Percentiles rank a stretch among this genome's conserved stretches.
Evolutionary conservation across 2,888 invertebrate genomes (phyloP).

Genomic region (Ormyrus pomaceus): DNA sequence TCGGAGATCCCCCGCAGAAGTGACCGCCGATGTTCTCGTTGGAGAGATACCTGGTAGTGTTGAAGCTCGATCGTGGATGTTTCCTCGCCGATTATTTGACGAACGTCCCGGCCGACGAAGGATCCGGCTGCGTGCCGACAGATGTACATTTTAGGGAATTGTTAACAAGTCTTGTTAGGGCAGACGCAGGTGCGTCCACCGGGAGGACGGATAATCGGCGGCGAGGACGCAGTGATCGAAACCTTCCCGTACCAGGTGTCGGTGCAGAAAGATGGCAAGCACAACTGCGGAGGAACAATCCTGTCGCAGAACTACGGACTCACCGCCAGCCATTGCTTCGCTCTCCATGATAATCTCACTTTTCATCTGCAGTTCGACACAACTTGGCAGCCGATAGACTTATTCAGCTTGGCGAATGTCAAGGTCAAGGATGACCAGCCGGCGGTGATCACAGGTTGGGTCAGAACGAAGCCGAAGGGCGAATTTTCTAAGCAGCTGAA

Average conservation of each 20-base stretch:
- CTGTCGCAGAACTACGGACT: slow-evolving; percentile 76
- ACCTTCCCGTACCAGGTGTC: slow-evolving; percentile 62
- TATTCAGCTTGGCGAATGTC: slow-evolving; percentile 55
- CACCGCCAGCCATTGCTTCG: slow-evolving; percentile 80
- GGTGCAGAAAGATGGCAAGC: slow-evolving; percentile 68
- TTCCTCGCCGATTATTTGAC: not conserved
- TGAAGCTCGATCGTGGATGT: not conserved
- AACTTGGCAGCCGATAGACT: slow-evolving; percentile 46
- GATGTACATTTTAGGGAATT: too few relatives aligned
- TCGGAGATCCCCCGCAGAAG: too few relatives aligned
- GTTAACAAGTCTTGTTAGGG: too few relatives aligned
- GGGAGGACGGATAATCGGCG: slow-evolving; percentile 62
- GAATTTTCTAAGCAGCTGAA: not conserved
- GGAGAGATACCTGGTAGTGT: not conserved
- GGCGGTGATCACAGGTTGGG: slow-evolving; percentile 65
- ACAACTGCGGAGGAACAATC: slow-evolving; percentile 79
- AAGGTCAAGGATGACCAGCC: slow-evolving; percentile 55
- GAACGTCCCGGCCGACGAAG: too few relatives aligned
- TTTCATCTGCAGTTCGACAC: slow-evolving; percentile 42
- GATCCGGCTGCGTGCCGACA: too few relatives aligned
- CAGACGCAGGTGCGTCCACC: too few relatives aligned
- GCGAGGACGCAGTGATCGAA: slow-evolving; percentile 56
- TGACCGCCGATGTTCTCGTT: too few relatives aligned
- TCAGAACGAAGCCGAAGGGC: slow-evolving; percentile 33
- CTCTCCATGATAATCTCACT: too few relatives aligned